A percentile compares a stretch with the other conserved stretches of the same genome.
Evolutionary conservation across 1,140 invertebrate species (phyloP).

Genomic region (Zelostemma sp.): DNA sequence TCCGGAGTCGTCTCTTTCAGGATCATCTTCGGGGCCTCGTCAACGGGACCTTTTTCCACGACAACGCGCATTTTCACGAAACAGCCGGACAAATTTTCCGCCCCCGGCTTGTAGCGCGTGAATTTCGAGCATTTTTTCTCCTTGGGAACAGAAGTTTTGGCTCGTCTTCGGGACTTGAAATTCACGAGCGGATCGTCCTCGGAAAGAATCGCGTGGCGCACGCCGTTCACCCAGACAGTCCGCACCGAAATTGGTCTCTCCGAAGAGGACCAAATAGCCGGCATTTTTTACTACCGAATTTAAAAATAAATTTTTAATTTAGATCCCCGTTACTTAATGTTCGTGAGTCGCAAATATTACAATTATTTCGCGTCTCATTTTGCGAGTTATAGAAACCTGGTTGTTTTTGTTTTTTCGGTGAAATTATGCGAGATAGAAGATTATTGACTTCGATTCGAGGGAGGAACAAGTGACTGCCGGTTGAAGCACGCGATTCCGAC

Average conservation of each 20-base stretch:
- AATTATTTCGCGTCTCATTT: too few species aligned
- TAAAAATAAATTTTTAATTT: conserved; percentile 2
- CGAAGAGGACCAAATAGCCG: conserved; percentile 78
- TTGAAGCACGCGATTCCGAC: conserved; percentile 62
- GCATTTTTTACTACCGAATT: conserved; percentile 47
- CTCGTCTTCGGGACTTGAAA: conserved; percentile 28
- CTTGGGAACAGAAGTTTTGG: conserved; percentile 33
- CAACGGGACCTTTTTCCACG: conserved; percentile 39
- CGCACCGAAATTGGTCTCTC: conserved; percentile 77
- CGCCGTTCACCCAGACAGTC: conserved; percentile 79
- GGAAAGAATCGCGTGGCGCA: conserved; percentile 78
- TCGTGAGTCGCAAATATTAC: too few species aligned
- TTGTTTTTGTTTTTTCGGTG: too few species aligned
- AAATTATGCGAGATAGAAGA: too few species aligned
- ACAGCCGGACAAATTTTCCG: conserved; percentile 54
- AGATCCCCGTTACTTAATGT: too few species aligned
- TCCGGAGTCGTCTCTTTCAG: conserved; percentile 53
- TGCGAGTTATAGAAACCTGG: too few species aligned
- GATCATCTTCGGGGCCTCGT: conserved; percentile 24
- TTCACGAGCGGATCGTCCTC: conserved; percentile 73
- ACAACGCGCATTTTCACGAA: conserved; percentile 61
- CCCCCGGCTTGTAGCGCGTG: conserved; percentile 30
- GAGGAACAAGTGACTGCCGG: conserved; percentile 49
- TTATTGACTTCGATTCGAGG: conserved; percentile 48
- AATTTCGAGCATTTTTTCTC: conserved; percentile 44